Base-by-base conservation (phyloP, 2,797 vertebrate genomes). In the Myotis daubentonii region DNA sequence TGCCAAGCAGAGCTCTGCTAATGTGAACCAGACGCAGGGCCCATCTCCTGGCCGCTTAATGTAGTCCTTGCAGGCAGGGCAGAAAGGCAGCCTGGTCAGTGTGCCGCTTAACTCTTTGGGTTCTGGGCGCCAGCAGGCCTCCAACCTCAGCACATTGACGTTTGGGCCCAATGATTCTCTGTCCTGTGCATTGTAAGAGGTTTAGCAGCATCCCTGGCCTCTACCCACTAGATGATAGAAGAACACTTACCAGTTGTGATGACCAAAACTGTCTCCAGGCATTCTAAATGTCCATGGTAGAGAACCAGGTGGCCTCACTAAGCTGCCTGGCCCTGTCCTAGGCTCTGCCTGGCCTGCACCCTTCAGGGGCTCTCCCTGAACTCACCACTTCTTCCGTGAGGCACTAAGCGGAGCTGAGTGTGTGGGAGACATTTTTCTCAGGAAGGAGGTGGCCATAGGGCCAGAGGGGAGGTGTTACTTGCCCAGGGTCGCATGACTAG, bases 21-120 rank as follows among this genome's bases (percentile, higher is more conserved):
- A 99, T 99, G 97, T 93, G 98, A 98, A 99, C 98, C 99, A 99
- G 98, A 98, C 97, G 97, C 96, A 82, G 97, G 96, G 96, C 97
- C 97, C 97, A 99, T 98, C 97, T 98, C 97, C 97, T 97, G 97
- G 86, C 87, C 9, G 97, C 98, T 98, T 98, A 97, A 98, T 98
- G 97, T 95, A 97, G 97, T 97, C 97, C 97, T 98, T 97, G 95
- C 94, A 87, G 94, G 70, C 75, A 20, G 15, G 80, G 78, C 97
- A 96, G 98, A 94, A 94, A 97, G 97, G 95, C 97, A 91, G 94
- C 96, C 97, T 95, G 92, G 97, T 97, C 97, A 94, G 96, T 94
- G 95, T 72, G 81, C 94, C 78, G 88, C 95, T 98, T 98, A 98
- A 98, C 98, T 98, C 98, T 98, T 98, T 55, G 87, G 70, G 80